Evolutionary conservation across 2,797 vertebrate genomes (phyloP), one percentile per base, ranked within the genome.

Genomic region (Notolepis coatsorum): DNA sequence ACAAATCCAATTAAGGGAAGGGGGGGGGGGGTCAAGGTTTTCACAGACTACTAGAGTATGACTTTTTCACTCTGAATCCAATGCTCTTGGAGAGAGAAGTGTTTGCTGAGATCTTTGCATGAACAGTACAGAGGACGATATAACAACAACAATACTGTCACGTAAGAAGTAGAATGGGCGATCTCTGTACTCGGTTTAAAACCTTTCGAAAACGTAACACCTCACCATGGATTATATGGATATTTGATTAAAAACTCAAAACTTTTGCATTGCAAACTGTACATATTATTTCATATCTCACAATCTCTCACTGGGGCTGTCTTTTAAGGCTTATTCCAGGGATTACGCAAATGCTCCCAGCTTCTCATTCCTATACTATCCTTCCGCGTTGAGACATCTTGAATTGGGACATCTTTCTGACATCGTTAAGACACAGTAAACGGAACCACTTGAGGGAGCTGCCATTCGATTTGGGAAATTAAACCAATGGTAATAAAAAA

Each of bases 141-240:
- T 75, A 90, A 89, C 85, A 77, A 90, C 90, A 80, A 89, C 88
- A 81, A 82, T 84, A 92, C 85, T 73, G 84, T 79, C 88, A 91
- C 84, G 56, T 68, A 79, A 80, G 82, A 81, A 83, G 73, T 85
- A 87, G 74, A 75, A 72, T 74, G 56, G 39, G 20, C 38, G 71
- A 82, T 64, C 77, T 78, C 78, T 82, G 70, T n/a, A 61, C 64
- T 79, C 72, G 12, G 42, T 56, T 69, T 64, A 67, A 69, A 82
- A 69, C n/a, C n/a, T n/a, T 76, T 73, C 62, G 63, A 12, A 82
- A 84, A 80, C 71, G n/a, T 71, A 82, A 81, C 62, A 74, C 72
- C 62, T 78, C 52, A 61, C 62, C 61, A 15, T 77, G 78, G 74
- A 85, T 84, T 84, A 74, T 69, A 78, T 61, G 67, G 65, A 72